A percentile compares a stretch with the other conserved stretches of the same genome.
phyloP scores from a whole-genome alignment of 92 coral and sea anemone species.

The Meandrina meandrites region DNA sequence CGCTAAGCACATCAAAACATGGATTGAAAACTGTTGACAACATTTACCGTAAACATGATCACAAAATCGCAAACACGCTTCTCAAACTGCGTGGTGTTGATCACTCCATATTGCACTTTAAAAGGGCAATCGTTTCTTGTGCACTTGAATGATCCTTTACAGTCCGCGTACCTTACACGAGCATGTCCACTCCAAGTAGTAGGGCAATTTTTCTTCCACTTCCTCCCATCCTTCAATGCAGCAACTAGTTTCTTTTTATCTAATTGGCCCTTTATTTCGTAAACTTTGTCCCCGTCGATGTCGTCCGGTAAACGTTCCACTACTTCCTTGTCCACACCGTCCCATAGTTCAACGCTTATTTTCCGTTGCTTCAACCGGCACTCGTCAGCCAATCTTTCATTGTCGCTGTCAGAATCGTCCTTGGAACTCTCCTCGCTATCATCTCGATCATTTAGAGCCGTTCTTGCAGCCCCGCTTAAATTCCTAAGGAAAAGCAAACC shows the following conservation, averaged over 20 bases:
- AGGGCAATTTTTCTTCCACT: conserved; percentile 61
- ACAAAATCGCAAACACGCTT: no score
- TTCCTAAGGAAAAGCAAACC: no score
- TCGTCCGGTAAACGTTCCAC: conserved; percentile 49
- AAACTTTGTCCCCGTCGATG: conserved; percentile 39
- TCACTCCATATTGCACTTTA: conserved; percentile 39
- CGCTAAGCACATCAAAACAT: no score
- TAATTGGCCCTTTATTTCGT: neutral
- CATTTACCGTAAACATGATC: no score
- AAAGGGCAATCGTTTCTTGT: conserved; percentile 38
- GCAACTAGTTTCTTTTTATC: neutral
- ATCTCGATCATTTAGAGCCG: no score
- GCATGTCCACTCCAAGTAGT: conserved; percentile 54
- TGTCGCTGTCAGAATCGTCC: no score
- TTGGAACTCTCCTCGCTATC: no score
- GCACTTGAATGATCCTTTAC: conserved; percentile 49
- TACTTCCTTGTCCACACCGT: neutral
- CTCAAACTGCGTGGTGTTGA: conserved; percentile 48
- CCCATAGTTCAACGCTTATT: conserved; percentile 39
- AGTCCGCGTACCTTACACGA: conserved; percentile 58
- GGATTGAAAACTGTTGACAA: no score
- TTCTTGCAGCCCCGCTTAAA: no score
- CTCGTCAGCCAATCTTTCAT: no score
- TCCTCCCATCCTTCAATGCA: conserved; percentile 44
- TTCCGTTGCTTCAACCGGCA: conserved; percentile 18